phyloP scores from a whole-genome alignment of 2,113 vertebrate species.

The Cariama cristata region DNA sequence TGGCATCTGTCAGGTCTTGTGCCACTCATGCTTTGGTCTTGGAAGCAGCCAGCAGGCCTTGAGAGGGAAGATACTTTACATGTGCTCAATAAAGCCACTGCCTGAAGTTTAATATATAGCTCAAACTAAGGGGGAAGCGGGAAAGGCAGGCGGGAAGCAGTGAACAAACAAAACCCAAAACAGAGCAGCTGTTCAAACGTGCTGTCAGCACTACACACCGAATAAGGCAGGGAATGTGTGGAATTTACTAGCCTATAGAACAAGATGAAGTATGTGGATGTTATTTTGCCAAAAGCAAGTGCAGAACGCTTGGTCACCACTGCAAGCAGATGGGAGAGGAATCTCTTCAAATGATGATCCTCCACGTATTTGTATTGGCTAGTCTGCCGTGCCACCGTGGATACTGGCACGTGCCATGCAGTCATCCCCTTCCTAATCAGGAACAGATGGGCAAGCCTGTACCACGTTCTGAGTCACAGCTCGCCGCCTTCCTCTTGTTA shows the following conservation, averaged over 20 bases:
- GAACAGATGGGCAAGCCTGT: background rate
- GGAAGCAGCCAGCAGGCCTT: background rate
- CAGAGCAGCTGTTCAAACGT: background rate
- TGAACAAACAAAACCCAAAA: background rate
- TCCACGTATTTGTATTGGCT: accelerated
- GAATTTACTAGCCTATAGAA: background rate
- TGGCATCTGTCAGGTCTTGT: background rate
- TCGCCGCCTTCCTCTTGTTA: background rate
- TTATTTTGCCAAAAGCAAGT: background rate
- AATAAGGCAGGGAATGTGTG: background rate
- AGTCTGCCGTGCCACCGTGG: accelerated
- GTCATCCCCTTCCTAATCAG: background rate
- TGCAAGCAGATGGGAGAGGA: background rate
- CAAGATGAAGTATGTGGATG: background rate
- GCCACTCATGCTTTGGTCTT: background rate
- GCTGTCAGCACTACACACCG: accelerated
- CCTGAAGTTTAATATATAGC: background rate
- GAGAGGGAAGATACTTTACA: background rate
- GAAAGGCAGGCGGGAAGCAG: background rate
- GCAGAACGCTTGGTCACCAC: background rate
- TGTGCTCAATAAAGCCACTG: background rate
- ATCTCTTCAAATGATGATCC: background rate
- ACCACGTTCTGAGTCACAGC: background rate
- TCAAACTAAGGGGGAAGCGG: background rate
- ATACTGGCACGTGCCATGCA: background rate